Conservation (phyloP, 2,888 invertebrate genomes). For the Drosophila mercatorum region DNA sequence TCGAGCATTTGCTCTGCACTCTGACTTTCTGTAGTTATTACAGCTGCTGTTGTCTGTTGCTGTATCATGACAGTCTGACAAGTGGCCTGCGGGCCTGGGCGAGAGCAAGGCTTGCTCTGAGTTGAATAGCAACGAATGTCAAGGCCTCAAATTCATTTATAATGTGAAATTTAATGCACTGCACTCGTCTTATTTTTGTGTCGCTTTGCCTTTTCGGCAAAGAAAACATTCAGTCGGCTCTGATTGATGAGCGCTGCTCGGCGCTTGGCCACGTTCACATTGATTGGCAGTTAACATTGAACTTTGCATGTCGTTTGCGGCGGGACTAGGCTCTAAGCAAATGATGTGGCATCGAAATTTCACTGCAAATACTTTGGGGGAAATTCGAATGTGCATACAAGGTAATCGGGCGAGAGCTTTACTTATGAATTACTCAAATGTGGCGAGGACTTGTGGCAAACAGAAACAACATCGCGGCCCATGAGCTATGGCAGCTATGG, state of each 20-base stretch:
- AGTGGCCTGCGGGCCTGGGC: conserved; percentile 23
- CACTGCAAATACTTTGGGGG: conserved; percentile 62
- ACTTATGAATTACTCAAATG: conserved; percentile 42
- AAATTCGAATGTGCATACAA: conserved; percentile 37
- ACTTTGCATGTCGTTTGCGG: conserved; percentile 57
- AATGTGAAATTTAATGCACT: conserved; percentile 48
- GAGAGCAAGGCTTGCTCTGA: neutral
- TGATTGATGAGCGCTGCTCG: conserved; percentile 65
- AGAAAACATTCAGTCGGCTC: conserved; percentile 25
- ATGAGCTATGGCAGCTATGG: neutral
- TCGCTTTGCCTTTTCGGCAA: conserved; percentile 22
- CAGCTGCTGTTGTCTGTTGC: conserved; percentile 22
- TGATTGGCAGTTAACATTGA: conserved; percentile 77
- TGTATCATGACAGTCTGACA: conserved; percentile 34
- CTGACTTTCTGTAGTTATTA: neutral
- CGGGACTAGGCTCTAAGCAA: conserved; percentile 10
- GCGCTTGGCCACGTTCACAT: conserved; percentile 38
- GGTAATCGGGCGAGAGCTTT: conserved; percentile 44
- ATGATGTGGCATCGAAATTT: conserved; percentile 43
- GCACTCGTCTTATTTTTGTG: conserved; percentile 16
- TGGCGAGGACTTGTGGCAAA: conserved; percentile 27
- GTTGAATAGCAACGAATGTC: conserved; percentile 32
- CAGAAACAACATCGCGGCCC: neutral
- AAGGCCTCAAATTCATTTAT: conserved; percentile 54
- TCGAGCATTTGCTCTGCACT: neutral